These are phyloP conservation scores for Anticlea derivata DNA, from an alignment of 2,888 invertebrate species.

Conservation along the genomic window DNA sequence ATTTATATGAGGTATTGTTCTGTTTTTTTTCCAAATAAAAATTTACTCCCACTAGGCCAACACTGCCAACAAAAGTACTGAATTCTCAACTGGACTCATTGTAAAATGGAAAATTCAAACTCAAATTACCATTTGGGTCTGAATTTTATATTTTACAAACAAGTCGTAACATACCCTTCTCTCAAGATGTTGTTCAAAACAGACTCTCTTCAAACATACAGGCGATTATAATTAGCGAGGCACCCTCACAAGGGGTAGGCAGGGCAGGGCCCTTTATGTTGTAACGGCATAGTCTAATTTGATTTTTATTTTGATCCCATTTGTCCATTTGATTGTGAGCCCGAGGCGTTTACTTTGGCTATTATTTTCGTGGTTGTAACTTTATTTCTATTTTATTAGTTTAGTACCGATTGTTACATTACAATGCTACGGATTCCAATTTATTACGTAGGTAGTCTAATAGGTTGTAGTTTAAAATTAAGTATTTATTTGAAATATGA, in stretches of 20 bases:
- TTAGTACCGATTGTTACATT: not conserved
- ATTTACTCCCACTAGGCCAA: no score
- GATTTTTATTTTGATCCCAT: conserved; percentile 78
- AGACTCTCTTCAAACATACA: conserved; percentile 37
- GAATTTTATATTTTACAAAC: no score
- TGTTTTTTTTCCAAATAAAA: no score
- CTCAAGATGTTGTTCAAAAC: conserved; percentile 17
- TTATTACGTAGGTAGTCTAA: no score
- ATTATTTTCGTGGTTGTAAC: conserved; percentile 31
- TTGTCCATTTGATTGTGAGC: conserved; percentile 62
- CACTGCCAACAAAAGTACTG: no score
- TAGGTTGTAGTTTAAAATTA: no score
- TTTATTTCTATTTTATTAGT: conserved; percentile 21
- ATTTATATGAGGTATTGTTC: no score
- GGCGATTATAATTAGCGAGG: conserved; percentile 55
- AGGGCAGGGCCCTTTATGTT: conserved; percentile 51
- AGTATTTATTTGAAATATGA: no score
- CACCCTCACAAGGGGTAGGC: conserved; percentile 25
- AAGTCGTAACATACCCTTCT: not conserved
- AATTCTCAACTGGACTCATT: no score
- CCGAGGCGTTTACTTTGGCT: conserved; percentile 44
- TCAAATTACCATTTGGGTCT: no score
- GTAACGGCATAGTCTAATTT: conserved; percentile 58
- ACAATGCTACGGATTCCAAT: no score
- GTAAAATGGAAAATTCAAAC: no score